Conservation (phyloP, 2,888 invertebrate species). For the Cremastinae sp. region DNA sequence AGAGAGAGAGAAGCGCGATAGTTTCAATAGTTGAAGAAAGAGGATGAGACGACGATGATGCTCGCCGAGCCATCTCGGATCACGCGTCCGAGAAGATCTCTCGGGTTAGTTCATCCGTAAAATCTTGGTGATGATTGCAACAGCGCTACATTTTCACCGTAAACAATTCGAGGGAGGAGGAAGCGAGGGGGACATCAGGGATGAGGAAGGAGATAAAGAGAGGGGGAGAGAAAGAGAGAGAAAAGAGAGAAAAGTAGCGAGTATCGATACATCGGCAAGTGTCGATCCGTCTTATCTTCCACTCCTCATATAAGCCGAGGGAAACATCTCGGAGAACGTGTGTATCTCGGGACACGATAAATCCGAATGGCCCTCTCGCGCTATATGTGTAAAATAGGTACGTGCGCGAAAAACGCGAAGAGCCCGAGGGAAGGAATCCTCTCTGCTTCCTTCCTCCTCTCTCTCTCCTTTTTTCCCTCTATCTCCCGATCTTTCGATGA, state of each 20-base stretch:
- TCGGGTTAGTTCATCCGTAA: constrained; percentile 56
- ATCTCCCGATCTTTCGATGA: constrained; percentile 47
- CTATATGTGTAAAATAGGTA: constrained; percentile 14
- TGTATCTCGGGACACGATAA: constrained; percentile 32
- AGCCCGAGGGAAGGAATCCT: constrained; percentile 26
- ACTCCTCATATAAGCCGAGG: constrained; percentile 30
- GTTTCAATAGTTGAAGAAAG: not conserved
- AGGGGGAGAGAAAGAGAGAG: not conserved
- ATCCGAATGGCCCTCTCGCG: constrained; percentile 16
- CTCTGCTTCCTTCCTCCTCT: constrained; percentile 15
- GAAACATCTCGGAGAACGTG: constrained; percentile 24
- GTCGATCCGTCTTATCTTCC: constrained; percentile 54
- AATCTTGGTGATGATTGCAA: constrained; percentile 50
- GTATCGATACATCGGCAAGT: constrained; percentile 43
- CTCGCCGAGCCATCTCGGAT: constrained; percentile 21
- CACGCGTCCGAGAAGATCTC: constrained; percentile 15
- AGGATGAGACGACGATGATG: constrained; percentile 28
- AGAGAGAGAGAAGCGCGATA: not conserved
- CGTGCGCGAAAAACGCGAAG: constrained; percentile 25
- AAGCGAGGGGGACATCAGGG: too few species aligned
- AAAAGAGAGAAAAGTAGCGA: constrained; percentile 24
- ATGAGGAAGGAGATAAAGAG: constrained; percentile 2
- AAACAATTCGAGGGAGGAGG: constrained; percentile 53
- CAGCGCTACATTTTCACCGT: constrained; percentile 57
- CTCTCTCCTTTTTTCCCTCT: constrained; percentile 23